phyloP scores from a whole-genome alignment of 2,113 vertebrate genomes.

The Hyperoodon ampullatus region DNA sequence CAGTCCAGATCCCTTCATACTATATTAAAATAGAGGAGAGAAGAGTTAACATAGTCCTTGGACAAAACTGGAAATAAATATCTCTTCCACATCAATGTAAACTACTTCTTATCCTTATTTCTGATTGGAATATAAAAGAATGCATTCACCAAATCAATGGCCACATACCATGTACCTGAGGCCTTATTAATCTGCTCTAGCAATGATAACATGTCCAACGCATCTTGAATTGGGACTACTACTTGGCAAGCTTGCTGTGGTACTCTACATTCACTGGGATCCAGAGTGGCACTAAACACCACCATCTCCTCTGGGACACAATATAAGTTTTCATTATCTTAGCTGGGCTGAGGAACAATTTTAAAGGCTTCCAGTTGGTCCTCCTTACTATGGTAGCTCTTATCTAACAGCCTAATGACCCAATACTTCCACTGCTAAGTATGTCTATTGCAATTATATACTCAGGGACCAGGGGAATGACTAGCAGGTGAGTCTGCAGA shows the following conservation, averaged over 20 bases:
- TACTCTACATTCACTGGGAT: background rate
- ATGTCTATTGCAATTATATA: background rate
- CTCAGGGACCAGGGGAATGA: background rate
- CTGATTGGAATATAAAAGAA: background rate
- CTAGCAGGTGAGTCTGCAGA: background rate
- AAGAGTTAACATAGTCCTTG: background rate
- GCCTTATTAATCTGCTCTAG: background rate
- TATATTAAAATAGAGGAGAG: background rate
- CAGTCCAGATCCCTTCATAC: background rate
- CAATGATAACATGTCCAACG: background rate
- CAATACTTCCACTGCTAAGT: background rate
- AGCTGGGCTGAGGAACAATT: background rate
- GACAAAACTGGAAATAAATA: slow-evolving; percentile 29
- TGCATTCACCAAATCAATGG: background rate
- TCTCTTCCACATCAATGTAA: background rate
- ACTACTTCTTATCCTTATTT: background rate
- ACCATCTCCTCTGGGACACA: background rate
- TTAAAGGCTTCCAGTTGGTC: background rate
- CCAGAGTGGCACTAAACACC: background rate
- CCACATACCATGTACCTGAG: background rate
- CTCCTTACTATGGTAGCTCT: background rate
- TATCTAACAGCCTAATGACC: background rate
- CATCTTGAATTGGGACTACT: background rate
- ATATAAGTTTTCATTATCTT: background rate
- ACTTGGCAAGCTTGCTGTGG: background rate